Evolutionary conservation across 2,888 invertebrate genomes (phyloP).

Genomic region (Ditylenchus weischeri): DNA sequence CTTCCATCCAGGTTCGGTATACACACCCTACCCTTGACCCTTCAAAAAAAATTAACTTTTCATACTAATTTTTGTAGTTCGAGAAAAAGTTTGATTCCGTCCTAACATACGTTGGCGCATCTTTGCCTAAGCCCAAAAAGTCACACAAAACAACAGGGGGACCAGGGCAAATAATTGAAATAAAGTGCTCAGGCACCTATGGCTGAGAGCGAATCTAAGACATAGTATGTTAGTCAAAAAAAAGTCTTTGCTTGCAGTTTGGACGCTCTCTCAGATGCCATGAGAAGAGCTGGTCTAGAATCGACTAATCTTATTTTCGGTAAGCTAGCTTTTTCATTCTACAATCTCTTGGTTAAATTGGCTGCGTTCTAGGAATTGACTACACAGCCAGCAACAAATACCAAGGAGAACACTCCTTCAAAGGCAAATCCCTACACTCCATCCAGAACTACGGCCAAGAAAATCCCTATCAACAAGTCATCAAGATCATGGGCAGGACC

Average conservation of each 20-base stretch:
- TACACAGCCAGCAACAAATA: slow-evolving; percentile 65
- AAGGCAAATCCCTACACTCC: slow-evolving; percentile 60
- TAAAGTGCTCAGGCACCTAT: too few species aligned
- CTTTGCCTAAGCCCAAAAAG: too few species aligned
- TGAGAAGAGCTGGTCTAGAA: slow-evolving; percentile 62
- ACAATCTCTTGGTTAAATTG: not conserved
- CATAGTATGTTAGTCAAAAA: too few species aligned
- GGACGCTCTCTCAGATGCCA: slow-evolving; percentile 56
- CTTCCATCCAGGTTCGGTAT: too few species aligned
- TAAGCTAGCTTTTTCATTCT: slow-evolving; percentile 19
- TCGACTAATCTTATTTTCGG: slow-evolving; percentile 63
- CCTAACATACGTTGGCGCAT: too few species aligned
- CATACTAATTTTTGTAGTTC: too few species aligned
- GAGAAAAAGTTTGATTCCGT: too few species aligned
- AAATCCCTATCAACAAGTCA: slow-evolving; percentile 63
- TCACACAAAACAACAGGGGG: too few species aligned
- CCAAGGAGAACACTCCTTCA: slow-evolving; percentile 63
- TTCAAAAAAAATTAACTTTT: too few species aligned
- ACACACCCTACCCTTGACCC: too few species aligned
- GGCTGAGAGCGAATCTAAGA: too few species aligned
- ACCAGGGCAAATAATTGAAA: too few species aligned
- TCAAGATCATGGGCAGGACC: slow-evolving; percentile 62
- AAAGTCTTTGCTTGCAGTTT: slow-evolving; percentile 46
- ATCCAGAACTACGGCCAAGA: slow-evolving; percentile 49
- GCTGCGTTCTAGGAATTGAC: slow-evolving; percentile 59